Evolutionary conservation across 2,888 invertebrate species (phyloP), one percentile per base, ranked within the genome.

Genomic region (Lobophora halterata): DNA sequence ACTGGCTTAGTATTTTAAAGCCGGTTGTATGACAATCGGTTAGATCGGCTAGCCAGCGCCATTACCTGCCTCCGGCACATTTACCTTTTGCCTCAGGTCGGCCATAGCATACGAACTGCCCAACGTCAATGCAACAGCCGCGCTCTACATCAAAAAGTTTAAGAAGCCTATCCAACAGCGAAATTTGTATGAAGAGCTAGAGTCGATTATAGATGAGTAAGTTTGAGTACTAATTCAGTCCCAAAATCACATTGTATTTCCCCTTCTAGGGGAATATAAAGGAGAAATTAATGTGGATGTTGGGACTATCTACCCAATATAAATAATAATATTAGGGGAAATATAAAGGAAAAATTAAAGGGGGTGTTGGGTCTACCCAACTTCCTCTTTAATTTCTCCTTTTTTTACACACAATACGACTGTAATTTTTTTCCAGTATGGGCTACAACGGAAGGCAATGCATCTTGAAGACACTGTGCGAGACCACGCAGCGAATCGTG

Each of bases 171-270:
- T 88, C 2, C 70, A 89, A 12, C 89, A 90, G 57, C 83, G 94
- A 7, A 91, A 93, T 34, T 77, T 94, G 10, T 94, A 93, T 65
- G 88, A 88, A 32, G 92, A 92, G 60, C 58, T 94, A 32, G 93
- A 93, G 63, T 65, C 89, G 3, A 89, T 92, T 43, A 88, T 94
- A 67, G 89, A 93, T 55, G 91, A 91, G 94, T 94, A 70, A 88
- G 90, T 85, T 40, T 39, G n/a, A n/a, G n/a, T n/a, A n/a, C n/a
- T n/a, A n/a, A n/a, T n/a, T n/a, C n/a, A n/a, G n/a, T n/a, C n/a
- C n/a, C n/a, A n/a, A n/a, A n/a, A n/a, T n/a, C n/a, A n/a, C n/a
- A n/a, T n/a, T n/a, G n/a, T n/a, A n/a, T n/a, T n/a, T n/a, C n/a
- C n/a, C n/a, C n/a, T n/a, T n/a, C n/a, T n/a, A n/a, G n/a, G n/a